A percentile compares a stretch with the other conserved stretches of the same genome.
Conservation (phyloP, 2,888 invertebrate genomes). For the Halictus quadricinctus region DNA sequence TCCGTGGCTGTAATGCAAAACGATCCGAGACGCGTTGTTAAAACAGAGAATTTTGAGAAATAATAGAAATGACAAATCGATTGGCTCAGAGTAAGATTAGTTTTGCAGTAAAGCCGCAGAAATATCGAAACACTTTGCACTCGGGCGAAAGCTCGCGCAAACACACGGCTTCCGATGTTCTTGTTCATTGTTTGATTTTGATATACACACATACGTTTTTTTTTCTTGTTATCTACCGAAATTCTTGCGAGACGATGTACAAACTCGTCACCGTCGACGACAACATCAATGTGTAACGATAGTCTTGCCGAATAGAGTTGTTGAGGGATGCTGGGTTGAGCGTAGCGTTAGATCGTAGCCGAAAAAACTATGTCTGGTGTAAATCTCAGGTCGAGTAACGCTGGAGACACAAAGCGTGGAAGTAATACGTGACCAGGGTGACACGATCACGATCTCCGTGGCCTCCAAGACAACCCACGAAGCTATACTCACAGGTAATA, state of each 20-base stretch:
- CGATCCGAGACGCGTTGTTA: background rate
- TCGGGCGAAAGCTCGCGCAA: constrained; percentile 13
- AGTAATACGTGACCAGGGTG: constrained; percentile 80
- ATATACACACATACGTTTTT: background rate
- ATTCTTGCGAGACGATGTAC: constrained; percentile 20
- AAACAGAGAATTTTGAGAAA: too few species aligned
- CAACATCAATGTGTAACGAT: constrained; percentile 30
- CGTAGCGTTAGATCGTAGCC: constrained; percentile 56
- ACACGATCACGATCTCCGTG: constrained; percentile 83
- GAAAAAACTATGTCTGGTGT: constrained; percentile 74
- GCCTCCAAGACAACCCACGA: constrained; percentile 86
- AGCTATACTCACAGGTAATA: constrained; percentile 86
- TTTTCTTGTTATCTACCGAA: constrained; percentile 3
- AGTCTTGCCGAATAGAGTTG: constrained; percentile 25
- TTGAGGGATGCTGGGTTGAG: constrained; percentile 35
- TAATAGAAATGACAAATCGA: background rate
- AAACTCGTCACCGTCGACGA: background rate
- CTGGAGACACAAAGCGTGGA: constrained; percentile 79
- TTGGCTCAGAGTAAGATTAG: background rate
- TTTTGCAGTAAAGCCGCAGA: background rate
- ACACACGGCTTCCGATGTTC: constrained; percentile 22
- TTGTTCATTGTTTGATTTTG: constrained; percentile 3
- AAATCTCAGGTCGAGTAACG: constrained; percentile 79
- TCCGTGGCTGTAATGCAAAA: constrained; percentile 5
- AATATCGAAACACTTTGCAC: background rate